Conservation (phyloP, 2,113 vertebrate species). For the Thalassarche chlororhynchos region DNA sequence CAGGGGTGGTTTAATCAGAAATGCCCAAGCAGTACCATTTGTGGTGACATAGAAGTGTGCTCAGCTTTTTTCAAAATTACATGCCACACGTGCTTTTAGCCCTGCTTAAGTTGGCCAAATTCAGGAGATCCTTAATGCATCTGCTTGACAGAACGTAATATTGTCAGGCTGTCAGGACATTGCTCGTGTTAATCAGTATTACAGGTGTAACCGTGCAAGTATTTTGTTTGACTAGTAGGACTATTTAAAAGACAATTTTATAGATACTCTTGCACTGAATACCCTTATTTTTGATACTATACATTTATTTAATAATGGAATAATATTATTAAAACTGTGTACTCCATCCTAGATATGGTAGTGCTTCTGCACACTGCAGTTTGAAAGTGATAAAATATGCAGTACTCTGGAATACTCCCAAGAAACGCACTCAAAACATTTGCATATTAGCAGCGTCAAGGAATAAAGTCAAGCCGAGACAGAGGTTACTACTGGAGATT, state of each 20-base stretch:
- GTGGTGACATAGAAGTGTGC: fast-evolving
- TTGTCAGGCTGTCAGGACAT: background rate
- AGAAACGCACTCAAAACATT: background rate
- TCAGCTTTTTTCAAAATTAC: background rate
- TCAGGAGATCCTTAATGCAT: background rate
- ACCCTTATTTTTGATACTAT: background rate
- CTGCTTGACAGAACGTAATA: background rate
- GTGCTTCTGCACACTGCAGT: background rate
- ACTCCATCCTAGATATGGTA: background rate
- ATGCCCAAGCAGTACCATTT: background rate
- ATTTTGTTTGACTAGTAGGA: background rate
- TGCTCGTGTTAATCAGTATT: background rate
- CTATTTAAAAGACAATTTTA: background rate
- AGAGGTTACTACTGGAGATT: background rate
- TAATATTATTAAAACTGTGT: background rate
- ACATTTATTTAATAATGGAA: background rate
- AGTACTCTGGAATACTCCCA: background rate
- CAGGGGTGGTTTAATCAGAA: background rate
- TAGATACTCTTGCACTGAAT: background rate
- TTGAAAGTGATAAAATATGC: background rate
- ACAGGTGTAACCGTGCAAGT: background rate
- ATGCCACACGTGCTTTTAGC: background rate
- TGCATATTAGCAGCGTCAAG: background rate
- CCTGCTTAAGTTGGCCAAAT: background rate
- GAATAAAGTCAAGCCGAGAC: background rate